Evolutionary conservation across 2,888 invertebrate species (phyloP).

Genomic region (Agriopis marginaria): DNA sequence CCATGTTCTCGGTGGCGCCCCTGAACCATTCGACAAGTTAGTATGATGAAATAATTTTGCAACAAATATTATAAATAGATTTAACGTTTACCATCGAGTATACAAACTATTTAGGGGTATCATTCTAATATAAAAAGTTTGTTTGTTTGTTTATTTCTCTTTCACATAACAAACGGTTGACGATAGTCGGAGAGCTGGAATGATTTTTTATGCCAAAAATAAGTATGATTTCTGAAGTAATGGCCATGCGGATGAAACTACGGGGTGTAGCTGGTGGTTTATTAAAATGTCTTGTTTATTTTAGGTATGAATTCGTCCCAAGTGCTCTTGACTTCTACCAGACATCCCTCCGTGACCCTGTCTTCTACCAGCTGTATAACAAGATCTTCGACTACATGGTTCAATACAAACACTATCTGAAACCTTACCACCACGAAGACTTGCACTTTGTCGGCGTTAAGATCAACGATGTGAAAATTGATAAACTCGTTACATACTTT

Average conservation of each 20-base stretch:
- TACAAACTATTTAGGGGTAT: too few species aligned
- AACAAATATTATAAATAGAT: too few species aligned
- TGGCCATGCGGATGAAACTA: too few species aligned
- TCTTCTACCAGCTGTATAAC: slow-evolving; percentile 89
- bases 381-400: slow-evolving; percentile 85
- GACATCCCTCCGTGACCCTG: slow-evolving; percentile 90
- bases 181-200: too few species aligned
- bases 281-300: slow-evolving; percentile 41
- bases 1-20: slow-evolving; percentile 70
- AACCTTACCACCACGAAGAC: slow-evolving; percentile 87
- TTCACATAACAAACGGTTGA: too few species aligned
- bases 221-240: too few species aligned
- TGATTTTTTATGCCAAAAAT: too few species aligned
- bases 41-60: slow-evolving; percentile 20
- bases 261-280: neutral
- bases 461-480: slow-evolving; percentile 87
- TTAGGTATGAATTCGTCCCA: slow-evolving; percentile 78
- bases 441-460: slow-evolving; percentile 87
- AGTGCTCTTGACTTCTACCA: slow-evolving; percentile 88
- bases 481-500: slow-evolving; percentile 88
- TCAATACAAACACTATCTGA: slow-evolving; percentile 86
- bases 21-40: slow-evolving; percentile 62
- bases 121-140: too few species aligned
- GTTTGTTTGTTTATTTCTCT: too few species aligned
- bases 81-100: too few species aligned